phyloP scores from a whole-genome alignment of 2,113 vertebrate genomes.

The Lucifuga dentata region DNA sequence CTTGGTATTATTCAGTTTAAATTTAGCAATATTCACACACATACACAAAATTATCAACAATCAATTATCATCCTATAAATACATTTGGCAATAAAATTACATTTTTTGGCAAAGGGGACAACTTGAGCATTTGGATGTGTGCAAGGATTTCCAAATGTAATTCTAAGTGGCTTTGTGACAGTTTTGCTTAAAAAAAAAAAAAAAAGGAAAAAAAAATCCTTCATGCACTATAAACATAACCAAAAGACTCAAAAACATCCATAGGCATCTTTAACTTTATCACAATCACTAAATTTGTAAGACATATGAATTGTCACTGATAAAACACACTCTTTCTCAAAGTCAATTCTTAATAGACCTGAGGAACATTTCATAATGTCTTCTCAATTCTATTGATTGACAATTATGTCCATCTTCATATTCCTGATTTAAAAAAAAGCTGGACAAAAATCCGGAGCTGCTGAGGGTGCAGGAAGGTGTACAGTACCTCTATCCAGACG shows the following conservation, averaged over 20 bases:
- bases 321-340: slow-evolving; percentile 71
- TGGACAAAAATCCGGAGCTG: slow-evolving; percentile 53
- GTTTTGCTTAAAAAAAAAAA: slow-evolving; percentile 61
- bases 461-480: slow-evolving; percentile 67
- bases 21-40: slow-evolving; percentile 74
- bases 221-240: slow-evolving; percentile 80
- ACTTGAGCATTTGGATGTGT: slow-evolving; percentile 69
- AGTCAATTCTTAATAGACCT: slow-evolving; percentile 76
- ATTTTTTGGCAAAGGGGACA: slow-evolving; percentile 67
- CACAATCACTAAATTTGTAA: slow-evolving; percentile 82
- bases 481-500: slow-evolving; percentile 56
- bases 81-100: slow-evolving; percentile 80
- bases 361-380: slow-evolving; percentile 73
- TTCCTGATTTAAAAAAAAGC: slow-evolving; percentile 69
- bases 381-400: slow-evolving; percentile 54
- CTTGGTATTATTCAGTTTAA: slow-evolving; percentile 55
- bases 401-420: slow-evolving; percentile 70
- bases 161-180: slow-evolving; percentile 65
- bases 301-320: slow-evolving; percentile 78
- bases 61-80: slow-evolving; percentile 78
- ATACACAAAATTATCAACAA: slow-evolving; percentile 79
- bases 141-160: slow-evolving; percentile 70
- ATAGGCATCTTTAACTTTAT: slow-evolving; percentile 76
- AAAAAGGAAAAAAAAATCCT: slow-evolving; percentile 34
- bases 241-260: slow-evolving; percentile 77